Evolutionary conservation across 2,797 vertebrate genomes (phyloP).

Genomic region (Glossophaga mutica): DNA sequence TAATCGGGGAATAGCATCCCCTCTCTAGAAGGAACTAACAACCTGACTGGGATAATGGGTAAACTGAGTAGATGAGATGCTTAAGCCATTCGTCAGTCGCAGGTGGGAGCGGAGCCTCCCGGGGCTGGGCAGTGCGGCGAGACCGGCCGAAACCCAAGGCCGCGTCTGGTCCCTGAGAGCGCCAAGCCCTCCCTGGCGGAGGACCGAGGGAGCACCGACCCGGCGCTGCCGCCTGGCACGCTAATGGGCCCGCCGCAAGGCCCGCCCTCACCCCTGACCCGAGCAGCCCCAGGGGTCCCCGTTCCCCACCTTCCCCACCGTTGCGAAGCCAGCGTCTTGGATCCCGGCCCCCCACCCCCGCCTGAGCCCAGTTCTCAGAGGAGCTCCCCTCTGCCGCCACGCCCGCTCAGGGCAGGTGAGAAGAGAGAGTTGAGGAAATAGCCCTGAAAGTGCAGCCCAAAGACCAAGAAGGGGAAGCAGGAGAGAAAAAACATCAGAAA

Average conservation of each 20-base stretch:
- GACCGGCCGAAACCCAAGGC: not conserved
- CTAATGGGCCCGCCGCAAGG: accelerated
- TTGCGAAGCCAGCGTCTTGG: too few relatives aligned
- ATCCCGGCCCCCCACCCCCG: not conserved
- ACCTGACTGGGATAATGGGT: conserved; percentile 72
- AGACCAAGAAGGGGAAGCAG: not conserved
- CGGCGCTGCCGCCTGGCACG: accelerated
- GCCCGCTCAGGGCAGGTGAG: accelerated
- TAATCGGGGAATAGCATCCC: not conserved
- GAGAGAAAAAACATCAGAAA: not conserved
- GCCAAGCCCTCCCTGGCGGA: not conserved
- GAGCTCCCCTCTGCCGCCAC: too few relatives aligned
- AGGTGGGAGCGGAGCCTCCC: not conserved
- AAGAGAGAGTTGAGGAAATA: not conserved
- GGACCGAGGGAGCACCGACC: accelerated
- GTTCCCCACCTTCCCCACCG: not conserved
- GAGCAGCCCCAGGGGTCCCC: not conserved
- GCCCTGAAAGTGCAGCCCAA: not conserved
- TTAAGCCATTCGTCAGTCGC: not conserved
- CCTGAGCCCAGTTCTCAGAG: not conserved
- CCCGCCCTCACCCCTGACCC: accelerated
- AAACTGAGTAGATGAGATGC: conserved; percentile 73
- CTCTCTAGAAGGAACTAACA: conserved; percentile 61
- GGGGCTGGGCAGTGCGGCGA: not conserved
- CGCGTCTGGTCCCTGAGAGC: accelerated